Conservation (phyloP, 2,888 invertebrate species). For the Cancer borealis region DNA sequence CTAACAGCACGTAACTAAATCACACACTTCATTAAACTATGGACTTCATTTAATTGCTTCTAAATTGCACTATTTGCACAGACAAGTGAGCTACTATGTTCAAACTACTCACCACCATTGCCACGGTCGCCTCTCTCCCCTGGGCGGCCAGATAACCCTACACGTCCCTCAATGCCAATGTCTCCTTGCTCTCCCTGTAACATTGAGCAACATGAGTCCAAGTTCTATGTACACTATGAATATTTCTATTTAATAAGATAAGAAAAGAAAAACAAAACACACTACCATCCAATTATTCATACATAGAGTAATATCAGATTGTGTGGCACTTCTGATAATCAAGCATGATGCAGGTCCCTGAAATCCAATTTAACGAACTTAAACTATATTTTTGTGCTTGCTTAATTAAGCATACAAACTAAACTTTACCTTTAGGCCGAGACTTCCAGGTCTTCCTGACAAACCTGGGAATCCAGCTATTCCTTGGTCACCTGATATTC, state of each 20-base stretch:
- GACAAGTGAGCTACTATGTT: background rate
- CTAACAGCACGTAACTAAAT: too few species aligned
- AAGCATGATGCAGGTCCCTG: too few species aligned
- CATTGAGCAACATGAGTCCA: background rate
- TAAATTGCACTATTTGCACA: background rate
- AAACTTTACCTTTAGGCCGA: constrained; percentile 46
- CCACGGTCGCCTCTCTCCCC: constrained; percentile 81
- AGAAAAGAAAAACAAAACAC: background rate
- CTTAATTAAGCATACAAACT: background rate
- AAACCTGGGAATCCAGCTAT: constrained; percentile 45
- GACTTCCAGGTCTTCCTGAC: constrained; percentile 7
- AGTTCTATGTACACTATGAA: background rate
- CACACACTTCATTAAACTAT: too few species aligned
- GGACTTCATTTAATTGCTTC: background rate
- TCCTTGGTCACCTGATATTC: constrained; percentile 63
- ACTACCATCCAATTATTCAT: too few species aligned
- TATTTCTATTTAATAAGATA: background rate
- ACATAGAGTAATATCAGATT: too few species aligned
- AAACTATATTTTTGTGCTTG: background rate
- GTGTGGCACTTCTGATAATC: too few species aligned
- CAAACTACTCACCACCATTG: constrained; percentile 48
- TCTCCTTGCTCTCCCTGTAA: constrained; percentile 79
- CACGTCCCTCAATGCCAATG: constrained; percentile 77
- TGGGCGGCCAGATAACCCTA: constrained; percentile 79
- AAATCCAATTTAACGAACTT: too few species aligned